phyloP scores from a whole-genome alignment of 2,888 invertebrate genomes.

The Phlogophora meticulosa region DNA sequence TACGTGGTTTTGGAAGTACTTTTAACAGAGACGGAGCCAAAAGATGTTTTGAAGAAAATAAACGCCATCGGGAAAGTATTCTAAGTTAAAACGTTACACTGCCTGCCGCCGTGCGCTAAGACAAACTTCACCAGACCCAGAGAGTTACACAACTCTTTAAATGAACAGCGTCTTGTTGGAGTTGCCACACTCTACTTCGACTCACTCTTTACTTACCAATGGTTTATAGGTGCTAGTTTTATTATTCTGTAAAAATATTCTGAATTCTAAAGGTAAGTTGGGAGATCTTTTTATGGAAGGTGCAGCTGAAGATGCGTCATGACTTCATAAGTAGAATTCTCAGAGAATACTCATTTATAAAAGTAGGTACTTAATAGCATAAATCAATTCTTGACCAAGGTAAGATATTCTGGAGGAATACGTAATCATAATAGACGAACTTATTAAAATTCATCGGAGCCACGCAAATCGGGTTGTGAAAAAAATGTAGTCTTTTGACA shows the following conservation, averaged over 20 bases:
- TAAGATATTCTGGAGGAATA: conserved; percentile 77
- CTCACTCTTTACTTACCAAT: conserved; percentile 75
- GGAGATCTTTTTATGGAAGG: conserved; percentile 44
- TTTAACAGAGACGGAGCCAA: conserved; percentile 42
- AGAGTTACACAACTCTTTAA: conserved; percentile 79
- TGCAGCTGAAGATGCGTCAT: conserved; percentile 49
- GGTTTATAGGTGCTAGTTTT: conserved; percentile 67
- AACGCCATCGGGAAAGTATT: conserved; percentile 68
- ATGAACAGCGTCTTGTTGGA: conserved; percentile 78
- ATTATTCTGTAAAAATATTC: conserved; percentile 48
- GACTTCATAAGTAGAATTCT: conserved; percentile 69
- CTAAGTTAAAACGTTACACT: conserved; percentile 73
- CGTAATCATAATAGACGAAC: conserved; percentile 77
- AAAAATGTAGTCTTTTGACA: conserved; percentile 72
- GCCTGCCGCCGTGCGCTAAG: conserved; percentile 66
- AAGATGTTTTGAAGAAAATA: conserved; percentile 68
- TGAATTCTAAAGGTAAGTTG: conserved; percentile 35
- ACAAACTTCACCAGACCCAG: conserved; percentile 73
- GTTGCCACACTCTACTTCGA: conserved; percentile 71
- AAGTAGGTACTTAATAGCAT: conserved; percentile 75
- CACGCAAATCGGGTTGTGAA: conserved; percentile 75
- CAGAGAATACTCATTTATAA: conserved; percentile 73
- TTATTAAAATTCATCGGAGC: conserved; percentile 80
- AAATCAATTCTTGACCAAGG: conserved; percentile 80
- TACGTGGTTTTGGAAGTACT: conserved; percentile 50